Base-by-base conservation (phyloP, 2,113 vertebrate species). In the Arothron firmamentum region DNA sequence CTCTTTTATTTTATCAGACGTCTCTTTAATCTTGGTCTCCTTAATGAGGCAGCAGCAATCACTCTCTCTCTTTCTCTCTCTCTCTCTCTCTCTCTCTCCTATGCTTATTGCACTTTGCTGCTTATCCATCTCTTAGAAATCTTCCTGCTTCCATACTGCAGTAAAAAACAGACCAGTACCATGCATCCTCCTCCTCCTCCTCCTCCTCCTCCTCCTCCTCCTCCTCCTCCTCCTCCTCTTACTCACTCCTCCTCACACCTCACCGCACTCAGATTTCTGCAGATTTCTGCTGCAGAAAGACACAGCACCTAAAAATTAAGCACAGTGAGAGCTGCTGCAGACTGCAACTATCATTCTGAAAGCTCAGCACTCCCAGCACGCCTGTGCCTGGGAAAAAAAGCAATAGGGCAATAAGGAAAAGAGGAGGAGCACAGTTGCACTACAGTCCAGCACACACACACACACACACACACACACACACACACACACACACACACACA, bases 291-390 rank as follows among this genome's bases (percentile, higher is more conserved):
- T 56, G 52, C 61, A 9, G 9, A 49, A 49, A 62, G 47, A 45
- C 51, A 78, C 53, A 59, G 41, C 51, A 78, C 51, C 58, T 62
- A 11, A 61, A 65, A 17, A 65, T 10, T 17, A 14, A 54, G 68
- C 56, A 75, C 51, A 42, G 49, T 4, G 11, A 65, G 56, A 72
- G 54, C 48, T 18, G 41, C 64, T 72, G 71, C 71, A 31, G 55
- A 50, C 68, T 62, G 51, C 21, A 23, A 23, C 2, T 23, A 23
- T 23, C 21, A 23, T 23, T 88, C 78, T 78, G 78, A 74, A 69
- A 85, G 77, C 86, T 90, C 88, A 89, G 88, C 87, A 86, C 72
- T 87, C 80, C 77, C 67, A 19, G 61, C 59, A 55, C 56, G 70
- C 67, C 56, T 60, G 65, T 58, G 51, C 69, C 57, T 65, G 57